Percentiles rank a stretch among this genome's conserved stretches.
Conservation (phyloP, 2,888 invertebrate genomes). For the Emmelina monodactyla region DNA sequence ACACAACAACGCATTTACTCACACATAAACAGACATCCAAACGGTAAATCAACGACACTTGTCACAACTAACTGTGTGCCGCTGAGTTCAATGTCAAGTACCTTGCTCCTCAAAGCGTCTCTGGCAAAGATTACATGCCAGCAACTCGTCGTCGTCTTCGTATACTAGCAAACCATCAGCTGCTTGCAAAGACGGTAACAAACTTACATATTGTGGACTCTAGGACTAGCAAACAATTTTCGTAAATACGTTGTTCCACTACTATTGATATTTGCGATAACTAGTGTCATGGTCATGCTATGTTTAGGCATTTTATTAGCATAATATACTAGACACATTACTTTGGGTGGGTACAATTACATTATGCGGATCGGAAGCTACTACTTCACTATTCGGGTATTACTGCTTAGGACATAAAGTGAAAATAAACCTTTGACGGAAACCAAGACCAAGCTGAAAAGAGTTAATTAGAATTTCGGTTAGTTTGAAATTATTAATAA, state of each 20-base stretch:
- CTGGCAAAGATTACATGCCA: conserved; percentile 79
- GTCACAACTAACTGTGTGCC: conserved; percentile 36
- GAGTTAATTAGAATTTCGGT: conserved; percentile 63
- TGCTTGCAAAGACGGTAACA: conserved; percentile 70
- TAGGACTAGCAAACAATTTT: not conserved
- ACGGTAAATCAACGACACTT: conserved; percentile 48
- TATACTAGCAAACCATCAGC: conserved; percentile 70
- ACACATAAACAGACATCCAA: conserved; percentile 59
- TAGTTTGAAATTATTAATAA: conserved; percentile 35
- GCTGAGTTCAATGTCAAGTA: conserved; percentile 59
- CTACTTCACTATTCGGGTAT: conserved; percentile 20
- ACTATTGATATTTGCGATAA: no score
- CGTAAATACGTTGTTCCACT: no score
- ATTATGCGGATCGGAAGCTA: no score
- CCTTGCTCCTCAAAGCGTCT: conserved; percentile 81
- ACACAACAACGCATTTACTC: conserved; percentile 65
- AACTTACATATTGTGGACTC: conserved; percentile 46
- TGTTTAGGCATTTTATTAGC: no score
- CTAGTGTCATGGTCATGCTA: no score
- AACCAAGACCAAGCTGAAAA: conserved; percentile 68
- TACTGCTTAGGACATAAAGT: conserved; percentile 29
- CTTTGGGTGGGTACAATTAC: no score
- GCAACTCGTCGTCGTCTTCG: conserved; percentile 72
- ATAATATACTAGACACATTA: no score
- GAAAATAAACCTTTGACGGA: conserved; percentile 44